These are phyloP conservation scores for Metridium senile DNA, from an alignment of 92 coral and sea anemone species.

Conservation along the genomic window DNA sequence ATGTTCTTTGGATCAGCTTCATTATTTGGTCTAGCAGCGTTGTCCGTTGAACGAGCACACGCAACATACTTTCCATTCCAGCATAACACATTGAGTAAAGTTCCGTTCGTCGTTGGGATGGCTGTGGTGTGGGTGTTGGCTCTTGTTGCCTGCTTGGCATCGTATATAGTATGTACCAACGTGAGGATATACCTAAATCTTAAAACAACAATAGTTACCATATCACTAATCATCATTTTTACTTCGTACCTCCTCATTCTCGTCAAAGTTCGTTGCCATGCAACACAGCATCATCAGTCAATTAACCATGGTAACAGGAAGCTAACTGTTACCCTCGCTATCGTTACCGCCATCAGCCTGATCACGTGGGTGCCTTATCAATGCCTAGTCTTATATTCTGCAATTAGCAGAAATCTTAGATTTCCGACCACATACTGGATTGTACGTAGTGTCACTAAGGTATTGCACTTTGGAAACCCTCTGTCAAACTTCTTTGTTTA, in stretches of 20 bases:
- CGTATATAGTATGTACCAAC: neutral
- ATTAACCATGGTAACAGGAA: neutral
- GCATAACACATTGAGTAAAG: conserved; percentile 3
- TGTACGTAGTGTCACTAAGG: neutral
- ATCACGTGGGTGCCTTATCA: conserved; percentile 2
- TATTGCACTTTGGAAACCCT: conserved; percentile 12
- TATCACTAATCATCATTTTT: neutral
- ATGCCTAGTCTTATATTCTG: neutral
- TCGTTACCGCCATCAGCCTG: neutral
- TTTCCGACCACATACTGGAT: neutral
- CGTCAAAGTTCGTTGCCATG: neutral
- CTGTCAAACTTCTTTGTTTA: conserved; percentile 10
- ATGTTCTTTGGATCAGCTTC: conserved; percentile 27
- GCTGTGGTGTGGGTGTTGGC: conserved; percentile 27
- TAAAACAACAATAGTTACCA: neutral
- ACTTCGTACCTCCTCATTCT: conserved; percentile 12
- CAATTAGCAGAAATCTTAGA: neutral
- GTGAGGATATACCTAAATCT: neutral
- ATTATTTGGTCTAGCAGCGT: conserved; percentile 23
- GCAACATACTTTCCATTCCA: conserved; percentile 37
- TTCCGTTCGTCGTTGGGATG: conserved; percentile 17
- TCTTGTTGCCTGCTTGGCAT: neutral
- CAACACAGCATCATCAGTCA: neutral
- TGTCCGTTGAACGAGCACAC: conserved; percentile 35
- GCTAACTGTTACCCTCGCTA: neutral